Conservation (phyloP, 2,888 invertebrate species). For the Callimorpha dominula region DNA sequence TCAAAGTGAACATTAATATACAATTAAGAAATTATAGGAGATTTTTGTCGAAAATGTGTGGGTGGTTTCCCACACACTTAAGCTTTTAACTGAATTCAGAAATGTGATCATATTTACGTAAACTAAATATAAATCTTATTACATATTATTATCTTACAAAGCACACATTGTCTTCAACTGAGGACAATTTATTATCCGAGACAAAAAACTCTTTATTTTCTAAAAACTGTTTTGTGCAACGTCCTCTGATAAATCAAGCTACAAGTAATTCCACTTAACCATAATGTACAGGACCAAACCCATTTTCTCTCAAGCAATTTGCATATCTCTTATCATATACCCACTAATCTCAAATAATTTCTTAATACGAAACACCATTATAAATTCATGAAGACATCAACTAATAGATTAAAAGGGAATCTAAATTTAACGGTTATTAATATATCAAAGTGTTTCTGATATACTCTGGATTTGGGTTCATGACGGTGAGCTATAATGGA, state of each 20-base stretch:
- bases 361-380: conserved; percentile 41
- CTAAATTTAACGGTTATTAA: conserved; percentile 39
- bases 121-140: neutral
- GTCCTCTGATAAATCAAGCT: conserved; percentile 2
- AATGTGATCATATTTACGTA: neutral
- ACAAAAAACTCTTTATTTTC: neutral
- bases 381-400: conserved; percentile 49
- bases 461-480: conserved; percentile 29
- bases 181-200: neutral
- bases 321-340: conserved; percentile 19
- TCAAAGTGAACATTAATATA: neutral
- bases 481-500: conserved; percentile 31
- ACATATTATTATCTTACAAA: neutral
- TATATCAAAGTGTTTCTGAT: conserved; percentile 44
- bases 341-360: conserved; percentile 28
- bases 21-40: neutral
- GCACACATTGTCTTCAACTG: neutral
- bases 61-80: no score
- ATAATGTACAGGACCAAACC: conserved; percentile 6
- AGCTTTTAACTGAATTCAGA: neutral
- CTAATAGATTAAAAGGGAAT: conserved; percentile 49
- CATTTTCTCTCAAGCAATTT: conserved; percentile 14
- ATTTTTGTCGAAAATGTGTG: neutral
- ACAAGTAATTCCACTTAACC: conserved; percentile 9
- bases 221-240: neutral